A percentile compares a stretch with the other conserved stretches of the same genome.
These are phyloP conservation scores for Oscheius myriophilus DNA, from an alignment of 2,888 invertebrate genomes.

Conservation along the genomic window DNA sequence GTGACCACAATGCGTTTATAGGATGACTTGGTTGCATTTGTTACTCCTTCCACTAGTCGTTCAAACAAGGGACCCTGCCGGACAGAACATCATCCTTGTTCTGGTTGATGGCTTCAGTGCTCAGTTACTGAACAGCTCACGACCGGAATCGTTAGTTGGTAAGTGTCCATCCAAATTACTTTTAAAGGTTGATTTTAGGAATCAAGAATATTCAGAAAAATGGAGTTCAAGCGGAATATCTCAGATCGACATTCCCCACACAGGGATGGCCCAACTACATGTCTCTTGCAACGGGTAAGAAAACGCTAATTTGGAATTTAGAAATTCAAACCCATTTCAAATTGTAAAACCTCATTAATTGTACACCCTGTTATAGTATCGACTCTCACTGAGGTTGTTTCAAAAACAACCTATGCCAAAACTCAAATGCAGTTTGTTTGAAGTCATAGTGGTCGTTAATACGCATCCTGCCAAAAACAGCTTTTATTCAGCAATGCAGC, in stretches of 20 bases:
- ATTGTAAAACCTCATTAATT: not conserved
- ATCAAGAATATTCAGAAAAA: conserved; percentile 43
- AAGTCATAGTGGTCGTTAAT: too few relatives aligned
- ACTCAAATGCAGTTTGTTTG: too few relatives aligned
- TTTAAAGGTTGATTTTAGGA: conserved; percentile 29
- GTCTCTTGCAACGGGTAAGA: conserved; percentile 66
- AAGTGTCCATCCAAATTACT: conserved; percentile 5
- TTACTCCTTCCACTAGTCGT: conserved; percentile 24
- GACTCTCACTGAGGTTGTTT: too few relatives aligned
- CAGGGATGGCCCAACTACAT: conserved; percentile 69
- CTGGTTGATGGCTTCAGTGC: conserved; percentile 68
- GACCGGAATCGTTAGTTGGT: conserved; percentile 54
- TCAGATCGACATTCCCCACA: conserved; percentile 67
- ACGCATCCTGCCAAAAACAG: too few relatives aligned
- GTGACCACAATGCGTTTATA: conserved; percentile 1
- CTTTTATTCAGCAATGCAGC: too few relatives aligned
- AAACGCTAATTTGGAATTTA: not conserved
- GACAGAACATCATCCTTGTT: conserved; percentile 68
- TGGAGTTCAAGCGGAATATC: conserved; percentile 65
- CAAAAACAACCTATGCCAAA: too few relatives aligned
- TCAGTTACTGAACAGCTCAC: conserved; percentile 61
- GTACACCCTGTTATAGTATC: too few relatives aligned
- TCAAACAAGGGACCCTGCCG: conserved; percentile 45
- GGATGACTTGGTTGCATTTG: conserved; percentile 26
- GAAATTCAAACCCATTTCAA: not conserved